A percentile compares a stretch with the other conserved stretches of the same genome.
Conservation (phyloP, 1,140 invertebrate genomes). For the Bicyclus anynana region DNA sequence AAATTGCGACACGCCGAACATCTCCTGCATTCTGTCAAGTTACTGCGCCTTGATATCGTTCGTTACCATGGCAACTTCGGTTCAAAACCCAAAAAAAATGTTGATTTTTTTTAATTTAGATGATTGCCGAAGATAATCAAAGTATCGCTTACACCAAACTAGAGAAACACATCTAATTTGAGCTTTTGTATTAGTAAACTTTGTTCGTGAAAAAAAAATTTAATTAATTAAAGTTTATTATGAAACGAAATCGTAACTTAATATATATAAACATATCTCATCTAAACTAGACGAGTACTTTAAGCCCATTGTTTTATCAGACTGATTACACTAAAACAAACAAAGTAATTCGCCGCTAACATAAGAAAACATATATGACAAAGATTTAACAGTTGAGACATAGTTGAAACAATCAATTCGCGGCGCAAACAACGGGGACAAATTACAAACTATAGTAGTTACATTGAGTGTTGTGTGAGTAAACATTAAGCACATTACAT, state of each 20-base stretch:
- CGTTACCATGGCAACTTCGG: too few species aligned
- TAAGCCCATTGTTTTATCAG: background rate
- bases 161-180: too few species aligned
- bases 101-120: too few species aligned
- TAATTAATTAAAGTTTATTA: too few species aligned
- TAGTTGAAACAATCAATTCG: background rate
- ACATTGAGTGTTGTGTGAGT: background rate
- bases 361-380: background rate
- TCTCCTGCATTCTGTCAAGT: too few species aligned
- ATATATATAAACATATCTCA: background rate
- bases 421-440: background rate
- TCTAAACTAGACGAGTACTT: background rate
- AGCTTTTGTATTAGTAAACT: too few species aligned
- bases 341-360: background rate
- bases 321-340: background rate
- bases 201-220: too few species aligned
- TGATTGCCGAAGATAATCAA: too few species aligned
- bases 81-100: too few species aligned
- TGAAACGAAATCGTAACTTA: background rate
- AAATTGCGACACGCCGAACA: too few species aligned
- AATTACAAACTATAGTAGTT: constrained; percentile 3
- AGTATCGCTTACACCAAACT: too few species aligned
- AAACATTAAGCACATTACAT: background rate
- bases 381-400: background rate
- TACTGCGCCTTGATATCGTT: too few species aligned